These are phyloP conservation scores for Lagria hirta DNA, from an alignment of 2,888 invertebrate genomes.

Conservation along the genomic window DNA sequence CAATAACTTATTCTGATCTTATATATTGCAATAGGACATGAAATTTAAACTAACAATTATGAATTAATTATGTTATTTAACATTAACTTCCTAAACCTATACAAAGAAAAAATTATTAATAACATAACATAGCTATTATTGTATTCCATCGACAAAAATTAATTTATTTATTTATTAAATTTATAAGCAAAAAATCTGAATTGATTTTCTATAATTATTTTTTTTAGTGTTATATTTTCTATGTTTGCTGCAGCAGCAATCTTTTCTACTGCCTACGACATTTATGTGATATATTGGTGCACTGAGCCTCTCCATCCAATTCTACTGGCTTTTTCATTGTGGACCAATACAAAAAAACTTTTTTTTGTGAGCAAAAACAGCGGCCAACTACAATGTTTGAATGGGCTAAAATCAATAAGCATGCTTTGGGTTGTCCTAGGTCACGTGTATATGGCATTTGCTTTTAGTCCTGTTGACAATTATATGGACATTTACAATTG, in stretches of 20 bases:
- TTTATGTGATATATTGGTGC: slow-evolving; percentile 2
- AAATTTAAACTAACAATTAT: too few species aligned
- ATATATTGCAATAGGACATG: too few species aligned
- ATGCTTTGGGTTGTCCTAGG: slow-evolving; percentile 20
- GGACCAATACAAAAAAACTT: slow-evolving; percentile 12
- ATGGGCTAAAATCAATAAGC: slow-evolving; percentile 15
- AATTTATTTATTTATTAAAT: background rate
- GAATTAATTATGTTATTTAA: too few species aligned
- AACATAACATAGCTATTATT: too few species aligned
- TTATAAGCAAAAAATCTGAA: background rate
- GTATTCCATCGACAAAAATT: too few species aligned
- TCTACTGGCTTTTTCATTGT: slow-evolving; percentile 11
- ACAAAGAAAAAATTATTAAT: too few species aligned
- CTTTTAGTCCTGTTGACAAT: slow-evolving; percentile 18
- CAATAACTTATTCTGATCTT: too few species aligned
- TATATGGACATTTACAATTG: slow-evolving; percentile 18
- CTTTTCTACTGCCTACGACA: slow-evolving; percentile 20
- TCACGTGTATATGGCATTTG: slow-evolving; percentile 20
- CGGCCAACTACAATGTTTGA: slow-evolving; percentile 10
- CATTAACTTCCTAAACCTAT: too few species aligned
- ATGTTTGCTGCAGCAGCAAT: slow-evolving; percentile 7
- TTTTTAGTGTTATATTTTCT: slow-evolving; percentile 20
- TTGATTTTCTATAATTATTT: background rate
- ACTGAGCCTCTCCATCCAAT: slow-evolving; percentile 2
- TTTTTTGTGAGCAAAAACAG: slow-evolving; percentile 6